Percentiles rank a stretch among this genome's conserved stretches.
phyloP scores from a whole-genome alignment of 2,888 invertebrate genomes.

The Cancer borealis region DNA sequence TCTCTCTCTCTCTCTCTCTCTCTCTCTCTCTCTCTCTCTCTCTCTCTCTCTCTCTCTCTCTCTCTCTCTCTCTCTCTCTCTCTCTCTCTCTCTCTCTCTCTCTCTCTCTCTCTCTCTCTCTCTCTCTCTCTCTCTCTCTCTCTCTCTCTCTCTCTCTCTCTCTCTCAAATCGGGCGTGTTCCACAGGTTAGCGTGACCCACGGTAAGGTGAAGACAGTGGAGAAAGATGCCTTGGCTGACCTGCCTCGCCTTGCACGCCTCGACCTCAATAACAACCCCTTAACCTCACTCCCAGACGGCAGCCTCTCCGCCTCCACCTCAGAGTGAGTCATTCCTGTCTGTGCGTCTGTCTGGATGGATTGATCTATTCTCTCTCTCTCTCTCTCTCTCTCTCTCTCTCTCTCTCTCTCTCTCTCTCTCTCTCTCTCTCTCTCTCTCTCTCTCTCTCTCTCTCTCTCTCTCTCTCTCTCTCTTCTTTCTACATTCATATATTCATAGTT shows the following conservation, averaged over 20 bases:
- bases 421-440: constrained; percentile 43
- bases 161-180: neutral
- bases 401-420: constrained; percentile 27
- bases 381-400: constrained; percentile 14
- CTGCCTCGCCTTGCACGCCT: constrained; percentile 54
- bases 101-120: neutral
- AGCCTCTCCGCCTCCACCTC: constrained; percentile 61
- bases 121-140: constrained; percentile 7
- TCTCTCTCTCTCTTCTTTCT: neutral
- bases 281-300: constrained; percentile 51
- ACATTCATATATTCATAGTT: neutral
- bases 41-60: neutral
- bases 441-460: constrained; percentile 17
- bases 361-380: neutral
- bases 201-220: constrained; percentile 41
- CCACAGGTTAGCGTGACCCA: constrained; percentile 47
- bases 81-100: too few relatives aligned
- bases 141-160: constrained; percentile 31
- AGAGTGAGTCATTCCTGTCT: constrained; percentile 42
- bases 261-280: constrained; percentile 60
- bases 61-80: too few relatives aligned
- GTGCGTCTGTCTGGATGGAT: neutral
- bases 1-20: neutral
- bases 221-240: constrained; percentile 31
- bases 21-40: constrained; percentile 43